Percentiles rank a stretch among this genome's conserved stretches.
phyloP scores from a whole-genome alignment of 1,140 invertebrate species.

The Tetraneura akinire region DNA sequence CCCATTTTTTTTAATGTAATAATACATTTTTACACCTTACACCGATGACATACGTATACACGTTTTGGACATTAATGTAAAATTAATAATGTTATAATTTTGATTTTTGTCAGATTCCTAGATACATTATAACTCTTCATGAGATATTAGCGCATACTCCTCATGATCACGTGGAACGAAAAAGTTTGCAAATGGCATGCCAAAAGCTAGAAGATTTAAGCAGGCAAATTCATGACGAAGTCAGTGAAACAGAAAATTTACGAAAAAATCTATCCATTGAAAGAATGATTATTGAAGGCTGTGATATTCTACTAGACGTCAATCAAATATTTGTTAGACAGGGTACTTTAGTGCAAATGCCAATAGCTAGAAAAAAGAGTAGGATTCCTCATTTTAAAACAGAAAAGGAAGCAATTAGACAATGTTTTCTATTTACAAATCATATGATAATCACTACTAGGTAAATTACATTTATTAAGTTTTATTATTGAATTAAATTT shows the following conservation, averaged over 20 bases:
- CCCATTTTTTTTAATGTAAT: too few species aligned
- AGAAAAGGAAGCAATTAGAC: slow-evolving; percentile 74
- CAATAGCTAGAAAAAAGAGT: slow-evolving; percentile 66
- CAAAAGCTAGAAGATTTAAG: slow-evolving; percentile 88
- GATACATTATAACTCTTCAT: slow-evolving; percentile 90
- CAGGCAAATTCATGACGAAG: slow-evolving; percentile 82
- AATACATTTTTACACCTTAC: too few species aligned
- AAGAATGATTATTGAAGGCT: slow-evolving; percentile 93
- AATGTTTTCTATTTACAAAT: slow-evolving; percentile 87
- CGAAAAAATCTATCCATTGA: slow-evolving; percentile 91
- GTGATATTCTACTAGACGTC: slow-evolving; percentile 90
- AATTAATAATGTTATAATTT: too few species aligned
- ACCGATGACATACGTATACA: too few species aligned
- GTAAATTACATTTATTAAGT: slow-evolving; percentile 57
- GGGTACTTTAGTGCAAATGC: slow-evolving; percentile 73
- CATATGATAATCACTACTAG: slow-evolving; percentile 80
- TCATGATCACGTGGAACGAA: slow-evolving; percentile 91
- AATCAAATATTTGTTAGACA: slow-evolving; percentile 90
- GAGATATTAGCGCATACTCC: slow-evolving; percentile 90
- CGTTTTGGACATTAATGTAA: too few species aligned
- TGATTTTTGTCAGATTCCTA: slow-evolving; percentile 71
- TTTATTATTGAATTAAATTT: neutral
- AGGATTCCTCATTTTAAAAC: slow-evolving; percentile 61
- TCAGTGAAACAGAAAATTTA: slow-evolving; percentile 92
- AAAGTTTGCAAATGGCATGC: slow-evolving; percentile 83